phyloP scores from a whole-genome alignment of 2,888 invertebrate species.

The Hetaerina titia region DNA sequence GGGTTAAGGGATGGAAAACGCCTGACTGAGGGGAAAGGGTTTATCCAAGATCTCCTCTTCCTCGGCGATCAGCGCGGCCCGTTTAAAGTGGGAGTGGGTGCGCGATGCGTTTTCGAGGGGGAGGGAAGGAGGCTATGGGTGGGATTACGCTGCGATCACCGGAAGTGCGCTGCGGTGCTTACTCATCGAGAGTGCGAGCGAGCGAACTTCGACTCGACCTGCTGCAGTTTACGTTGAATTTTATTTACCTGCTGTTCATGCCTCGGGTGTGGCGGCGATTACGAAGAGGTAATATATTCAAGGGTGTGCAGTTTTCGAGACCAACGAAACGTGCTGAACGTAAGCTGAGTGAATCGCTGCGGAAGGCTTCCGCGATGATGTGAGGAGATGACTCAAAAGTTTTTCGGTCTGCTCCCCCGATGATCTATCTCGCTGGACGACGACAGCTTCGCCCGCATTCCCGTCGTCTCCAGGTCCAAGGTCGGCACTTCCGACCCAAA shows the following conservation, averaged over 20 bases:
- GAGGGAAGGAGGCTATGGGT: not conserved
- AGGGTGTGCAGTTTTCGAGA: not conserved
- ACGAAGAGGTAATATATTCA: not conserved
- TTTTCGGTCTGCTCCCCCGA: too few relatives aligned
- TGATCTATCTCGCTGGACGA: too few relatives aligned
- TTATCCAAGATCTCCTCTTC: not conserved
- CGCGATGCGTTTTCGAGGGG: not conserved
- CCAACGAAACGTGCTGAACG: too few relatives aligned
- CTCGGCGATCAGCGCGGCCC: not conserved
- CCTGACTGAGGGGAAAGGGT: not conserved
- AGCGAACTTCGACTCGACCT: not conserved
- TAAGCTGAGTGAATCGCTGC: too few relatives aligned
- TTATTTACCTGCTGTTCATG: not conserved
- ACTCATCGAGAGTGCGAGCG: not conserved
- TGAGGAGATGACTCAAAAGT: too few relatives aligned
- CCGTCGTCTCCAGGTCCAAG: too few relatives aligned
- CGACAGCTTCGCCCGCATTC: too few relatives aligned
- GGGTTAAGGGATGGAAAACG: not conserved
- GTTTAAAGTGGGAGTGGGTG: not conserved
- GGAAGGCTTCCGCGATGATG: too few relatives aligned
- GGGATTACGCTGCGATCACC: constrained; percentile 1
- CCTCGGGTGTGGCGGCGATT: not conserved
- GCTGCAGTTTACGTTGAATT: not conserved
- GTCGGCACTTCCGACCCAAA: too few relatives aligned
- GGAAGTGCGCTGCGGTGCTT: constrained; percentile 1